Evolutionary conservation across 2,797 vertebrate species (phyloP).

Genomic region (Mormyrus hasselquistii): DNA sequence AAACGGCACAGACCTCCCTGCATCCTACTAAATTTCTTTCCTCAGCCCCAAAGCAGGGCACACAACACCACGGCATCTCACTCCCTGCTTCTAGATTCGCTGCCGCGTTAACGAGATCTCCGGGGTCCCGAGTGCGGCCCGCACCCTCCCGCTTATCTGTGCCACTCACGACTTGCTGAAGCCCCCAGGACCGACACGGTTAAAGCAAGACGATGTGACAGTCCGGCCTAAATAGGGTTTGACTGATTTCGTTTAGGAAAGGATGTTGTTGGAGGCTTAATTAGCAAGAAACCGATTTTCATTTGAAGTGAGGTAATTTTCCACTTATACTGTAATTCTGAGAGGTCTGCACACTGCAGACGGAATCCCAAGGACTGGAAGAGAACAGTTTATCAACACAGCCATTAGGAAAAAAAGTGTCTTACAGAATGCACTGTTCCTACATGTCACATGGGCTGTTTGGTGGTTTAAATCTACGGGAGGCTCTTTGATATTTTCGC

Average conservation of each 20-base stretch:
- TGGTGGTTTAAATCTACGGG: slow-evolving; percentile 22
- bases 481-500: slow-evolving; percentile 29
- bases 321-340: neutral
- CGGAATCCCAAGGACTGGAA: neutral
- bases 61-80: too few species aligned
- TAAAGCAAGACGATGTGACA: neutral
- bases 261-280: neutral
- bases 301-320: neutral
- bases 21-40: neutral
- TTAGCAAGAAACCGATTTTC: neutral
- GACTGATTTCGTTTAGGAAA: neutral
- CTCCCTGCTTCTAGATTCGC: neutral
- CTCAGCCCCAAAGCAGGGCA: neutral
- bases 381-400: neutral
- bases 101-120: slow-evolving; percentile 7
- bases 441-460: slow-evolving; percentile 27
- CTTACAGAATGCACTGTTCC: neutral
- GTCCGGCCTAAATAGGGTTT: neutral
- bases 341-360: neutral
- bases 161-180: neutral
- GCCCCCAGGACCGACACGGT: neutral
- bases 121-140: neutral
- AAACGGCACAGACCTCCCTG: neutral
- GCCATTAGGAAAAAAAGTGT: neutral
- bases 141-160: neutral